Evolutionary conservation across 2,888 invertebrate genomes (phyloP).

Genomic region (Theretra japonica): DNA sequence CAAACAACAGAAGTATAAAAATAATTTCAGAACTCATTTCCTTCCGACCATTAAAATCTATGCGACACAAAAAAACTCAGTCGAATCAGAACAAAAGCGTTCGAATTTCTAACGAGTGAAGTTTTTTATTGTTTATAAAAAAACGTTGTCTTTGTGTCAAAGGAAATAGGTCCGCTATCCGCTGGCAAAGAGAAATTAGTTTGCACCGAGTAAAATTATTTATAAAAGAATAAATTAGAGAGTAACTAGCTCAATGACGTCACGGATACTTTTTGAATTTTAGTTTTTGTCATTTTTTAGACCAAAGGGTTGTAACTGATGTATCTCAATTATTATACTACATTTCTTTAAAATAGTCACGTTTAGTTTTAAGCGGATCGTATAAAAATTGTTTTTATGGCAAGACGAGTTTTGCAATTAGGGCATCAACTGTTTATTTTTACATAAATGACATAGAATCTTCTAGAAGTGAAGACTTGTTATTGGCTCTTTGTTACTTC

Average conservation of each 20-base stretch:
- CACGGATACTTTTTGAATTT: background rate
- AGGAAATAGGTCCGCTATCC: conserved; percentile 19
- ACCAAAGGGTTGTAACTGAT: too few species aligned
- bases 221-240: conserved; percentile 20
- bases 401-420: background rate
- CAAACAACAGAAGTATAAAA: background rate
- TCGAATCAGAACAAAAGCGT: conserved; percentile 21
- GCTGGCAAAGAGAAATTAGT: conserved; percentile 7
- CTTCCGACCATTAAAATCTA: conserved; percentile 23
- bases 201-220: background rate
- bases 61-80: conserved; percentile 5
- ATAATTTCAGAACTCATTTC: conserved; percentile 2
- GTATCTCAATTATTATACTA: too few species aligned
- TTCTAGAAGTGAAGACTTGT: too few species aligned
- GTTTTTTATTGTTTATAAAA: conserved; percentile 26
- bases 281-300: background rate
- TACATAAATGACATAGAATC: too few species aligned
- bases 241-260: conserved; percentile 31
- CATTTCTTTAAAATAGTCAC: too few species aligned
- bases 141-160: conserved; percentile 25
- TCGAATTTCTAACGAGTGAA: conserved; percentile 24
- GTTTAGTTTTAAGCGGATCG: too few species aligned
- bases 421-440: background rate
- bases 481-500: too few species aligned
- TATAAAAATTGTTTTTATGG: too few species aligned